Conservation (phyloP, 2,888 invertebrate species). For the Agrotis exclamationis region DNA sequence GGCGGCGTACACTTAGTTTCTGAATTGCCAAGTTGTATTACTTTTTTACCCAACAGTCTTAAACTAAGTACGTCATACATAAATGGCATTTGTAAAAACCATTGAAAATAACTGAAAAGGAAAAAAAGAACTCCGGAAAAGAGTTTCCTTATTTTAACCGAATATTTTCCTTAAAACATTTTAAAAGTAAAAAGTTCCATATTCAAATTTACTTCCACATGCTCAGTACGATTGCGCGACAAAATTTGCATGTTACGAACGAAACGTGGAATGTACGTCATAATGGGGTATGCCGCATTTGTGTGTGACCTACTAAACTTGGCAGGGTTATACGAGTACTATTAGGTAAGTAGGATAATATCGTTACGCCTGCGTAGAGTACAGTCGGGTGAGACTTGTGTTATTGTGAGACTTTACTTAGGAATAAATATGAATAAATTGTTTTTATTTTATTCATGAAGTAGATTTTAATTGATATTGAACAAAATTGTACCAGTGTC, state of each 20-base stretch:
- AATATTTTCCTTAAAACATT: conserved; percentile 7
- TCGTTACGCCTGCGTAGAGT: conserved; percentile 13
- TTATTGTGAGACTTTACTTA: not conserved
- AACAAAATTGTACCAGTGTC: not conserved
- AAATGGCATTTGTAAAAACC: too few species aligned
- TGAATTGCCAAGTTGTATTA: not conserved
- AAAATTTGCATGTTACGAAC: conserved; percentile 50
- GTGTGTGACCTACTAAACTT: conserved; percentile 70
- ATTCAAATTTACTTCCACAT: conserved; percentile 38
- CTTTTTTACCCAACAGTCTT: not conserved
- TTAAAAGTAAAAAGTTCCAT: conserved; percentile 32
- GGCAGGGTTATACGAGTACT: conserved; percentile 53
- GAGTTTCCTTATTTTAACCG: not conserved
- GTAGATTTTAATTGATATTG: not conserved
- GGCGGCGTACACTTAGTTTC: too few species aligned
- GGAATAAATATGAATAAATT: not conserved
- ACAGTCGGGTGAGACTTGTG: not conserved
- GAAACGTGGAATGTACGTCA: conserved; percentile 50
- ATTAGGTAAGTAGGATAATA: conserved; percentile 41
- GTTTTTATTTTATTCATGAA: not conserved
- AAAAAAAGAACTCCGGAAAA: not conserved
- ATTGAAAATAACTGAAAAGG: not conserved
- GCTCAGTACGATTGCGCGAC: conserved; percentile 44
- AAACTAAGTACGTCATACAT: not conserved
- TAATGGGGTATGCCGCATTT: conserved; percentile 31